Evolutionary conservation across 2,797 vertebrate species (phyloP).

Genomic region (Sternotherus odoratus): DNA sequence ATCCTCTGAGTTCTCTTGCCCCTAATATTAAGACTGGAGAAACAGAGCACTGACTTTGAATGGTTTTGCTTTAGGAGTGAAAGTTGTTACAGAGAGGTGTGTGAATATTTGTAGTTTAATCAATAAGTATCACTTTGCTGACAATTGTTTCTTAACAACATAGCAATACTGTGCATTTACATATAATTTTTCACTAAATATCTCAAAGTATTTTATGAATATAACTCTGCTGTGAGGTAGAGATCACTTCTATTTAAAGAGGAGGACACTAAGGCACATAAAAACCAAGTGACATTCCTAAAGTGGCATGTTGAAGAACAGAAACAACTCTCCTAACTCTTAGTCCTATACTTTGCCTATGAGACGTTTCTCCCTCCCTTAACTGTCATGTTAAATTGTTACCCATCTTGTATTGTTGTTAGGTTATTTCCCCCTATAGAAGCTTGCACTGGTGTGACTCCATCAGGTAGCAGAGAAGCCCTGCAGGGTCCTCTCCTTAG

Average conservation of each 20-base stretch:
- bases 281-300: not conserved
- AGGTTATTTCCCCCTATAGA: not conserved
- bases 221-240: slow-evolving; percentile 7
- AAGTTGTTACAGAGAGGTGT: not conserved
- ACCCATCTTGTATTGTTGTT: not conserved
- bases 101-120: not conserved
- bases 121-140: not conserved
- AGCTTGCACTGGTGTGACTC: slow-evolving; percentile 46
- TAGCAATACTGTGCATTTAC: slow-evolving; percentile 18
- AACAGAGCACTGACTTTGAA: not conserved
- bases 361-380: not conserved
- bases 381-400: not conserved
- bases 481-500: slow-evolving; percentile 19
- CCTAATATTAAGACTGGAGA: not conserved
- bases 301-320: slow-evolving; percentile 3
- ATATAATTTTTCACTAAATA: slow-evolving; percentile 12
- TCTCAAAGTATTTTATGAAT: slow-evolving; percentile 37
- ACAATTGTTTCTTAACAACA: slow-evolving; percentile 22
- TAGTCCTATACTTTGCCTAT: slow-evolving; percentile 43
- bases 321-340: slow-evolving; percentile 19
- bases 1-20: not conserved
- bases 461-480: slow-evolving; percentile 7
- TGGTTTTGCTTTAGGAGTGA: not conserved
- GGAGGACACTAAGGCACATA: not conserved
- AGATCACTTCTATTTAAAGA: slow-evolving; percentile 6